These are phyloP conservation scores for Zalophus californianus DNA, from an alignment of 2,797 vertebrate species.

Conservation along the genomic window DNA sequence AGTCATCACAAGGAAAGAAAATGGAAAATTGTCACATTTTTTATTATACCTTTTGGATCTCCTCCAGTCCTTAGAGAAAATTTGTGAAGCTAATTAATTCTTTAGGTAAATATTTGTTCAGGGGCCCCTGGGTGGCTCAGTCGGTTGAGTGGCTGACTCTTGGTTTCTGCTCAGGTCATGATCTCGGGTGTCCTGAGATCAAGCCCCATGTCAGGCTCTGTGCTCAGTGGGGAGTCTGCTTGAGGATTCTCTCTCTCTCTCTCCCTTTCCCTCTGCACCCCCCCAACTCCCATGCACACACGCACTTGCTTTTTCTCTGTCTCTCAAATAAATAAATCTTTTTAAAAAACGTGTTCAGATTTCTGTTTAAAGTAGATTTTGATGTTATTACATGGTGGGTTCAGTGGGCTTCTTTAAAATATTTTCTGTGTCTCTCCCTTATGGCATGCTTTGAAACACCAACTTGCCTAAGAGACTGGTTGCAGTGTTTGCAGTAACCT, in stretches of 20 bases:
- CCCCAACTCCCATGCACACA: neutral
- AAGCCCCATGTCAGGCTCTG: neutral
- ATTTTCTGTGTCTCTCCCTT: neutral
- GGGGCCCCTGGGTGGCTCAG: neutral
- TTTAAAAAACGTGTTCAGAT: neutral
- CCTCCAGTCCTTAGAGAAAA: neutral
- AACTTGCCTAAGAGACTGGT: neutral
- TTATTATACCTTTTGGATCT: neutral
- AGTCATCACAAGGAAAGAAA: constrained; percentile 18
- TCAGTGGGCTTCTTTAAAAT: neutral
- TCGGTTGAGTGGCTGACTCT: neutral
- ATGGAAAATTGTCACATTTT: neutral
- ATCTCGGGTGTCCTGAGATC: neutral
- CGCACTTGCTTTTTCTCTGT: neutral
- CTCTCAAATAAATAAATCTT: neutral
- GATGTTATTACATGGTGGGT: neutral
- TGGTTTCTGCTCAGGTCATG: neutral
- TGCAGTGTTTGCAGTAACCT: neutral
- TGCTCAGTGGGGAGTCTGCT: neutral
- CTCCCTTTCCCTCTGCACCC: neutral
- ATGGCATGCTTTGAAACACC: neutral
- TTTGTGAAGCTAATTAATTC: neutral
- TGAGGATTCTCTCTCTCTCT: neutral
- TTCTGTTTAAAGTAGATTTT: neutral
- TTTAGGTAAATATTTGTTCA: neutral